Percentiles rank a stretch among this genome's conserved stretches.
Conservation (phyloP, 2,888 invertebrate genomes). For the Leptinotarsa tumamoca region DNA sequence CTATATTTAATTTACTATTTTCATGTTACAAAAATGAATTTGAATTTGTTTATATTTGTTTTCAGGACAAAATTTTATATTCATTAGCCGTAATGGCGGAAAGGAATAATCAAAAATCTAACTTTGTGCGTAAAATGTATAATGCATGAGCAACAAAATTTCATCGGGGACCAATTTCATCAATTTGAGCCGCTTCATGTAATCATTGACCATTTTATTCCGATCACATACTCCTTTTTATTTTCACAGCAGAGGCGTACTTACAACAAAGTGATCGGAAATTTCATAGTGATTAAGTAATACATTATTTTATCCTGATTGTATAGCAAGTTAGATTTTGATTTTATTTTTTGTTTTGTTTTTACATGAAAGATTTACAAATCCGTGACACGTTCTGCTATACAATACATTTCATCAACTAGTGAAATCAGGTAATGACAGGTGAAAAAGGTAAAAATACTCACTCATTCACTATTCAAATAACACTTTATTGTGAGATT, state of each 20-base stretch:
- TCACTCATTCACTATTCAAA: too few relatives aligned
- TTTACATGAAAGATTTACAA: too few relatives aligned
- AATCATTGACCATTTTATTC: conserved; percentile 10
- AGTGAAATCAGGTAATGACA: too few relatives aligned
- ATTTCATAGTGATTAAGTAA: not conserved
- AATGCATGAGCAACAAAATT: conserved; percentile 7
- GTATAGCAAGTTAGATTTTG: too few relatives aligned
- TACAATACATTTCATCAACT: too few relatives aligned
- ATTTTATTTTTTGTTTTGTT: too few relatives aligned
- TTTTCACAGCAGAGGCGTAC: not conserved
- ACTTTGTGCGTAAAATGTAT: conserved; percentile 8
- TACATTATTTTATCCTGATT: not conserved
- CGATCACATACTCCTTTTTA: not conserved
- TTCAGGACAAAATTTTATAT: not conserved
- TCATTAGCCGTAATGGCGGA: not conserved
- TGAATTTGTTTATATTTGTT: not conserved
- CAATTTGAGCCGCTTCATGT: not conserved
- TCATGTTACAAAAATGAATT: not conserved
- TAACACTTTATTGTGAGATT: too few relatives aligned
- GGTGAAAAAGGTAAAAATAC: too few relatives aligned
- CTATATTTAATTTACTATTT: not conserved
- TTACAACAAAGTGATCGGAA: not conserved
- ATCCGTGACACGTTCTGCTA: too few relatives aligned
- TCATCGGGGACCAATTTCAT: not conserved
- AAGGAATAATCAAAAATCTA: conserved; percentile 3